Percentiles rank a stretch among this genome's conserved stretches.
Conservation (phyloP, 2,797 vertebrate genomes). For the Dermochelys coriacea region DNA sequence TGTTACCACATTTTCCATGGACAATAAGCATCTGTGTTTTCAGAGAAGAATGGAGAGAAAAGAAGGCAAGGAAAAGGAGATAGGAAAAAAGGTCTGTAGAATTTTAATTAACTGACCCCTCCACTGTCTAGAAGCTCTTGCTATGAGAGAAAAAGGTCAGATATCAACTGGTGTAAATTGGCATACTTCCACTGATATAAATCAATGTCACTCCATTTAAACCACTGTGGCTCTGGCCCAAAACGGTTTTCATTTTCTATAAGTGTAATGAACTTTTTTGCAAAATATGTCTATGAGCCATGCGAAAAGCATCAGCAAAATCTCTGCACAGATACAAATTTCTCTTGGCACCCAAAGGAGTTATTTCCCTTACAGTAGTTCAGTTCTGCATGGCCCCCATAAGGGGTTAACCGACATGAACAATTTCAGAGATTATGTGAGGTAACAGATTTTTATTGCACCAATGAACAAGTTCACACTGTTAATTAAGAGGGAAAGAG, state of each 20-base stretch:
- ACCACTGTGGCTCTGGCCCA: neutral
- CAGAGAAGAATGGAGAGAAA: neutral
- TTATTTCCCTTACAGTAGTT: neutral
- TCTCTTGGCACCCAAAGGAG: neutral
- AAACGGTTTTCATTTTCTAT: neutral
- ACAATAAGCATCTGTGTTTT: neutral
- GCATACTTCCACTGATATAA: neutral
- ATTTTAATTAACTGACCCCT: neutral
- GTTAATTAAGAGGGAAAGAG: neutral
- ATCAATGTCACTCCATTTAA: neutral
- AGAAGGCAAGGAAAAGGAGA: neutral
- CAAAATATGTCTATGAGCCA: neutral
- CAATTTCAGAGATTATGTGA: neutral
- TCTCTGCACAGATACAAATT: neutral
- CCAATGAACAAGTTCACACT: neutral
- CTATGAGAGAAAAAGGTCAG: neutral
- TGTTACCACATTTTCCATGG: neutral
- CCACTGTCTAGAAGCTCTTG: neutral
- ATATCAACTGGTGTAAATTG: neutral
- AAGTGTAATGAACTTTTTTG: neutral
- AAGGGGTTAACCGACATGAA: neutral
- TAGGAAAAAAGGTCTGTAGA: rapidly evolving
- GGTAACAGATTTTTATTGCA: too few species aligned
- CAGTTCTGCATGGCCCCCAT: neutral
- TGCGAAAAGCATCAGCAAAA: neutral